Percentiles rank a stretch among this genome's conserved stretches.
phyloP scores from a whole-genome alignment of 2,888 invertebrate species.

The Tenthredo distinguenda region DNA sequence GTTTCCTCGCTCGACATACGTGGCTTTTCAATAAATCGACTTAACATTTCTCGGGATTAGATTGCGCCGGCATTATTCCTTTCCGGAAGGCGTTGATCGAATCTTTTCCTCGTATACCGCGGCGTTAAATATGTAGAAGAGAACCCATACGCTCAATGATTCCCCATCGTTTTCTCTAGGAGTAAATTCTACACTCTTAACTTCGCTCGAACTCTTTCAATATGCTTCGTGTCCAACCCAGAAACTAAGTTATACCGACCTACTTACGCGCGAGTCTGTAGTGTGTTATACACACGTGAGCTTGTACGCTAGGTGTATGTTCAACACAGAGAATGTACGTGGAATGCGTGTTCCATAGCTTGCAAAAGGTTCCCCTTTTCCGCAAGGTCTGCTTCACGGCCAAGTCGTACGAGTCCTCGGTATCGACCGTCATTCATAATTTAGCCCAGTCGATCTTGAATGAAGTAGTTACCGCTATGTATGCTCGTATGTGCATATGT shows the following conservation, averaged over 20 bases:
- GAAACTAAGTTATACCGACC: slow-evolving; percentile 30
- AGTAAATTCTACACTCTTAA: neutral
- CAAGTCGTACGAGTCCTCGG: slow-evolving; percentile 13
- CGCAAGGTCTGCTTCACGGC: slow-evolving; percentile 13
- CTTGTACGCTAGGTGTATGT: neutral
- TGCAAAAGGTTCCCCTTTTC: neutral
- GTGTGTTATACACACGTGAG: neutral
- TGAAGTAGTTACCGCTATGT: slow-evolving; percentile 59
- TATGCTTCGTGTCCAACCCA: neutral
- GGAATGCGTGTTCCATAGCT: neutral
- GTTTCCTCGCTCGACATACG: neutral
- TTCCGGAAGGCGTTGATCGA: neutral
- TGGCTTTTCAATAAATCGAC: neutral
- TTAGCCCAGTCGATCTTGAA: slow-evolving; percentile 73
- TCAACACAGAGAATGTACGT: neutral
- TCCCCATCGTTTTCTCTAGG: neutral
- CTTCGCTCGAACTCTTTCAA: neutral
- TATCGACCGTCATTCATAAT: slow-evolving; percentile 77
- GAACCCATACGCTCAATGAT: neutral
- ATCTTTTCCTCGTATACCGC: neutral
- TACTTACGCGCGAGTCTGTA: neutral
- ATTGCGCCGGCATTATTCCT: neutral
- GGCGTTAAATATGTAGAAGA: neutral
- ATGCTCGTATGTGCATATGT: neutral
- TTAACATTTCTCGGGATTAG: neutral